Conservation (phyloP, 2,888 invertebrate species). For the Acheta domesticus region DNA sequence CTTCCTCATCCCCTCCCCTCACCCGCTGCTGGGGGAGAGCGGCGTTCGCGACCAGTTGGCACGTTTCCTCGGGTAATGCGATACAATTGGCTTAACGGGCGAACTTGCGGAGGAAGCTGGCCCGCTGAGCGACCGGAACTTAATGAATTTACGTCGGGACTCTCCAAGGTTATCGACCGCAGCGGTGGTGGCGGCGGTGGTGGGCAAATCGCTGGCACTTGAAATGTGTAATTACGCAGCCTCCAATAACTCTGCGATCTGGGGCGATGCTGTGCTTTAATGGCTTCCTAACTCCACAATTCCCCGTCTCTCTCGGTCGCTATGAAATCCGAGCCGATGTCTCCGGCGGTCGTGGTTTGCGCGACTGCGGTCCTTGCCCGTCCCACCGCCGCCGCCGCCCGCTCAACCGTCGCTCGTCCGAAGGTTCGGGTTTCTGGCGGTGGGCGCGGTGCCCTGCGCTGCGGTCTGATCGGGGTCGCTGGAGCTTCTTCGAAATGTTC, state of each 20-base stretch:
- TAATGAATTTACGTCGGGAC: constrained; percentile 18
- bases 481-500: too few species aligned
- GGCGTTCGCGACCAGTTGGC: background rate
- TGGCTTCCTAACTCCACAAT: background rate
- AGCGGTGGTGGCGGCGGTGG: background rate
- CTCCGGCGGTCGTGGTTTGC: too few species aligned
- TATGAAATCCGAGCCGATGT: too few species aligned
- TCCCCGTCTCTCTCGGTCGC: too few species aligned
- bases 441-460: too few species aligned
- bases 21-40: too few species aligned
- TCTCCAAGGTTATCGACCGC: background rate
- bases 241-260: constrained; percentile 7
- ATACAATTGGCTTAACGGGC: constrained; percentile 10
- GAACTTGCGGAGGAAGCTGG: background rate
- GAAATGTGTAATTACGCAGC: constrained; percentile 2
- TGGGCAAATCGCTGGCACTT: constrained; percentile 4
- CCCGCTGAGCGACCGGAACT: background rate
- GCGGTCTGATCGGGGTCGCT: too few species aligned
- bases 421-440: too few species aligned
- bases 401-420: too few species aligned
- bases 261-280: background rate
- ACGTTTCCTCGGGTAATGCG: background rate
- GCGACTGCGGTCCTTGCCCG: too few species aligned
- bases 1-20: too few species aligned
- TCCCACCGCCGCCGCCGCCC: too few species aligned